Percentiles rank a stretch among this genome's conserved stretches.
Conservation (phyloP, 1,140 invertebrate genomes). For the Stenopsyche tienmushanensis region DNA sequence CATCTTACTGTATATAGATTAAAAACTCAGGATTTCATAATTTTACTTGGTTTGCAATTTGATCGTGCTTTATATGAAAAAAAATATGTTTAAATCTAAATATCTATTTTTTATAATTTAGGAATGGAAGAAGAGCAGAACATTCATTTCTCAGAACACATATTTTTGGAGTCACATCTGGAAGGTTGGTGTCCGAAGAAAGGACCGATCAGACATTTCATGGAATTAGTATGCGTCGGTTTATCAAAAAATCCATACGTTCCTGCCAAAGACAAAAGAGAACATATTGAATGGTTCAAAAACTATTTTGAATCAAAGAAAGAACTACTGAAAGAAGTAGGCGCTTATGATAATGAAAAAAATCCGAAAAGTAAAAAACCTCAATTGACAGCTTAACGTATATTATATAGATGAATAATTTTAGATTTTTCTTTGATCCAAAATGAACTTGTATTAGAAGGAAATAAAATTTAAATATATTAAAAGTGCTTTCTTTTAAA, state of each 20-base stretch:
- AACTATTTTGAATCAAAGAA: slow-evolving; percentile 87
- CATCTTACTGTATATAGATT: too few relatives aligned
- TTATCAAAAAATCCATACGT: slow-evolving; percentile 93
- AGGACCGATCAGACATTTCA: slow-evolving; percentile 92
- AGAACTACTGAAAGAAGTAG: slow-evolving; percentile 67
- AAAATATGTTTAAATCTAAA: too few relatives aligned
- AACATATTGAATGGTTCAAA: slow-evolving; percentile 91
- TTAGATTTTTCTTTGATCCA: slow-evolving; percentile 20
- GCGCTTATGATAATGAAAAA: slow-evolving; percentile 40
- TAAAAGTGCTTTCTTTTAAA: neutral
- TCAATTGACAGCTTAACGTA: neutral
- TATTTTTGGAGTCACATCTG: slow-evolving; percentile 87
- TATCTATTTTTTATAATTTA: slow-evolving; percentile 49
- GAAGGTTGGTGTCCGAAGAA: slow-evolving; percentile 84
- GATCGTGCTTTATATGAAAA: too few relatives aligned
- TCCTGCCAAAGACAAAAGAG: slow-evolving; percentile 81
- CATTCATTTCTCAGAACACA: slow-evolving; percentile 86
- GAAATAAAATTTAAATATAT: neutral
- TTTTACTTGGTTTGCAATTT: too few relatives aligned
- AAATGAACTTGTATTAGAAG: neutral
- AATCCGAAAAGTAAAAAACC: neutral
- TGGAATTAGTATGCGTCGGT: slow-evolving; percentile 94
- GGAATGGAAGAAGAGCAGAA: slow-evolving; percentile 77
- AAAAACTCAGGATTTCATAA: too few relatives aligned
- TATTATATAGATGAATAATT: too few relatives aligned